Percentiles rank a stretch among this genome's conserved stretches.
Evolutionary conservation across 1,140 invertebrate species (phyloP).

Genomic region (Musca vetustissima): DNA sequence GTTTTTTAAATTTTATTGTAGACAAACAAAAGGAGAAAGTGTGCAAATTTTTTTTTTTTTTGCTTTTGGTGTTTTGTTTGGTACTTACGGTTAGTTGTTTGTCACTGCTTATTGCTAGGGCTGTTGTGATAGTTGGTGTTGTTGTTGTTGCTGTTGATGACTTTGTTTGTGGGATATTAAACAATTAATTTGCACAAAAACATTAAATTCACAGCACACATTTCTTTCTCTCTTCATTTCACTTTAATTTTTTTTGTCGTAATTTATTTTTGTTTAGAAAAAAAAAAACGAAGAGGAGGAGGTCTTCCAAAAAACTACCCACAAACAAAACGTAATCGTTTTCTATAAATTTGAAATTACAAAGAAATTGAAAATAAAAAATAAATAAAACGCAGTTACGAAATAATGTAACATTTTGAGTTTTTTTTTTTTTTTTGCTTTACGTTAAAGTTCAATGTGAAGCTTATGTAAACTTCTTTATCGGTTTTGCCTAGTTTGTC

Average conservation of each 20-base stretch:
- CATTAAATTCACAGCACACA: constrained; percentile 18
- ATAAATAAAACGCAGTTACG: neutral
- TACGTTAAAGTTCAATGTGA: constrained; percentile 21
- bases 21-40: constrained; percentile 18
- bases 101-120: neutral
- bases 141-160: no score
- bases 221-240: neutral
- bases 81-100: constrained; percentile 1
- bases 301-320: no score
- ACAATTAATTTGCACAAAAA: constrained; percentile 14
- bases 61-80: neutral
- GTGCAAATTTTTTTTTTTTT: neutral
- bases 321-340: constrained; percentile 15
- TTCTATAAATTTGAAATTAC: neutral
- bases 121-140: neutral
- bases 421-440: neutral
- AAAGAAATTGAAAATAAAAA: constrained; percentile 8
- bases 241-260: constrained; percentile 11
- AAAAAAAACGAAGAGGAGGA: neutral
- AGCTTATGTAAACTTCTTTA: constrained; percentile 21
- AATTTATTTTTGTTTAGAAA: neutral
- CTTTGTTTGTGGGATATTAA: neutral
- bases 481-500: neutral
- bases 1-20: constrained; percentile 1
- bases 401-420: neutral